These are phyloP conservation scores for Mechanitis mazaeus DNA, from an alignment of 2,888 invertebrate species.

Conservation along the genomic window DNA sequence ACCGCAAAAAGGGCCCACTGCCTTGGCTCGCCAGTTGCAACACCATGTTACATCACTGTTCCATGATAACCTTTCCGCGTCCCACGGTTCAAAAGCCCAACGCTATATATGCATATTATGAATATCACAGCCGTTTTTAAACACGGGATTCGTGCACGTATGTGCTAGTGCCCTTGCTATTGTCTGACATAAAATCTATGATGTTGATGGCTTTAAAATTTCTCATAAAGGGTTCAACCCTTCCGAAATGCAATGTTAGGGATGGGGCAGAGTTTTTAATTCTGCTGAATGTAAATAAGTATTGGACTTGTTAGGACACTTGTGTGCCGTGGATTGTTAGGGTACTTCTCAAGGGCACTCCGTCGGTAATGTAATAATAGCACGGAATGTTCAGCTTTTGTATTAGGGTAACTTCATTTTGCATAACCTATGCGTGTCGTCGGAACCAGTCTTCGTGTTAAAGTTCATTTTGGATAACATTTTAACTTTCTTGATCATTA, in stretches of 20 bases:
- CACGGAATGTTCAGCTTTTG: slow-evolving; percentile 56
- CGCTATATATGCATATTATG: slow-evolving; percentile 28
- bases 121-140: slow-evolving; percentile 29
- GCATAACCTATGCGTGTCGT: slow-evolving; percentile 37
- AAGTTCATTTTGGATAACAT: not conserved
- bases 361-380: slow-evolving; percentile 70
- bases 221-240: slow-evolving; percentile 73
- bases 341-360: slow-evolving; percentile 72
- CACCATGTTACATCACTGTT: slow-evolving; percentile 67
- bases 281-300: slow-evolving; percentile 72
- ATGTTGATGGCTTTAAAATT: slow-evolving; percentile 53
- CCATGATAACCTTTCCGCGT: slow-evolving; percentile 47
- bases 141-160: slow-evolving; percentile 37
- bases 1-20: slow-evolving; percentile 65
- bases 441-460: slow-evolving; percentile 12
- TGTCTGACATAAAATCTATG: slow-evolving; percentile 52
- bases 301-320: slow-evolving; percentile 73
- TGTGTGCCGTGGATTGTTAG: slow-evolving; percentile 63
- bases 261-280: slow-evolving; percentile 71
- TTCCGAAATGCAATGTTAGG: slow-evolving; percentile 56
- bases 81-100: slow-evolving; percentile 30
- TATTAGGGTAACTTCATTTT: slow-evolving; percentile 48
- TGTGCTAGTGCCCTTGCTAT: slow-evolving; percentile 57
- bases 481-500: not conserved
- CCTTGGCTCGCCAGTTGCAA: slow-evolving; percentile 49